Evolutionary conservation across 37 sponge, comb jelly and placozoan species (phyloP).

Genomic region (Geodia barretti): DNA sequence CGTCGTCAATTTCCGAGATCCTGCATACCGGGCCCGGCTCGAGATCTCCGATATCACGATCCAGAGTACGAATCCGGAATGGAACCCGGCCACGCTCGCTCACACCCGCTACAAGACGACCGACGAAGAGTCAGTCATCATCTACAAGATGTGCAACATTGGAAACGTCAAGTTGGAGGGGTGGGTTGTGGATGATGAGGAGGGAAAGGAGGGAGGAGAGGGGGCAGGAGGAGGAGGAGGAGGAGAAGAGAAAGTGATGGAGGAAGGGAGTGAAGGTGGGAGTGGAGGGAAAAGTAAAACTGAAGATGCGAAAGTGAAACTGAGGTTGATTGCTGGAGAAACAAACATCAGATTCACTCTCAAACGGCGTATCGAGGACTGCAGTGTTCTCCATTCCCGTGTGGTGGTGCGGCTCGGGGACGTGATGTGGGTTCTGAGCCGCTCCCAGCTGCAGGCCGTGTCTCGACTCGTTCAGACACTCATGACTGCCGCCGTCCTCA

Average conservation of each 20-base stretch:
- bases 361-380: constrained; percentile 61
- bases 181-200: constrained; percentile 3
- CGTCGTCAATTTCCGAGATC: constrained; percentile 55
- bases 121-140: constrained; percentile 67
- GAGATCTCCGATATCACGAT: constrained; percentile 64
- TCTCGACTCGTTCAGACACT: constrained; percentile 73
- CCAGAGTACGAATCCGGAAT: constrained; percentile 59
- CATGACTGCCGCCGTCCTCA: constrained; percentile 49
- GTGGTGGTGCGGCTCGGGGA: constrained; percentile 59
- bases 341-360: constrained; percentile 43
- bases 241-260: too few species aligned
- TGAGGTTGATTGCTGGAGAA: constrained; percentile 48
- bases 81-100: constrained; percentile 31
- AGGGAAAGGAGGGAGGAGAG: too few species aligned
- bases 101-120: constrained; percentile 29
- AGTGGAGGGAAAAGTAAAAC: not conserved
- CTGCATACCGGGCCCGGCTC: constrained; percentile 56
- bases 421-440: constrained; percentile 78
- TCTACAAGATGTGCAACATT: constrained; percentile 65
- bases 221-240: too few species aligned
- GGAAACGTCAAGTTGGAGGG: constrained; percentile 65
- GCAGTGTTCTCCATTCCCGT: constrained; percentile 43
- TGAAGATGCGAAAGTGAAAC: not conserved
- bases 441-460: constrained; percentile 70
- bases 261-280: too few species aligned